Base-by-base conservation (phyloP, 1,140 invertebrate species). In the Cydia amplana region DNA sequence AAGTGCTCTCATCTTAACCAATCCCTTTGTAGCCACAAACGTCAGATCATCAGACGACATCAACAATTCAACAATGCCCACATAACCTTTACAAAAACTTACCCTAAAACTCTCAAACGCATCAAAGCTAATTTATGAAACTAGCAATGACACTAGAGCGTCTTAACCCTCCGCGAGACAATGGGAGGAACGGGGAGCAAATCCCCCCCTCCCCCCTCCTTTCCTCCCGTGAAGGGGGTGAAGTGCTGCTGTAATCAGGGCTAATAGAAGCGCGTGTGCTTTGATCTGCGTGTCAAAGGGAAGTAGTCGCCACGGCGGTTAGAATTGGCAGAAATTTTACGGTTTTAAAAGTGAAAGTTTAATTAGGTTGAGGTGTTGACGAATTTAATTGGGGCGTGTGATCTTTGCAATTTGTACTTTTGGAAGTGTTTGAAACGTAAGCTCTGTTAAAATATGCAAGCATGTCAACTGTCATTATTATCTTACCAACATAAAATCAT, bases 251-350 rank as follows among this genome's bases (percentile, higher is more conserved):
- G 90, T 92, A 92, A 92, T 92, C 90, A 91, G 85, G 86, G 90
- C 90, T 92, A 92, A 92, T 92, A 92, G 90, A 91, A 90, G 82
- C 89, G 88, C 86, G 87, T 83, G 81, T 85, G 86, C 90, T 92
- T 92, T 92, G 90, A 92, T 92, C 87, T 91, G 85, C 85, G 83
- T 73, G 85, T 92, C 90, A 92, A 92, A 92, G 89, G 76, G 82
- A 87, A 67, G 23, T 28, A 32, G 36, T 63, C 74, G 73, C 63
- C 51, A 60, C 51, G 79, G 82, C 18, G 63, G 74, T 65, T 82
- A 86, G 83, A 87, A 76, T 40, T 77, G 85, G 18, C 84, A 81
- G 60, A 51, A 64, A 18, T 75, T 7, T 46, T 72, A n/a, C 80
- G 76, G 18, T 9, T 80, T 82, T 60, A 60, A 60, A 60, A 60